Conservation (phyloP, 2,113 vertebrate species). For the Odobenus rosmarus region DNA sequence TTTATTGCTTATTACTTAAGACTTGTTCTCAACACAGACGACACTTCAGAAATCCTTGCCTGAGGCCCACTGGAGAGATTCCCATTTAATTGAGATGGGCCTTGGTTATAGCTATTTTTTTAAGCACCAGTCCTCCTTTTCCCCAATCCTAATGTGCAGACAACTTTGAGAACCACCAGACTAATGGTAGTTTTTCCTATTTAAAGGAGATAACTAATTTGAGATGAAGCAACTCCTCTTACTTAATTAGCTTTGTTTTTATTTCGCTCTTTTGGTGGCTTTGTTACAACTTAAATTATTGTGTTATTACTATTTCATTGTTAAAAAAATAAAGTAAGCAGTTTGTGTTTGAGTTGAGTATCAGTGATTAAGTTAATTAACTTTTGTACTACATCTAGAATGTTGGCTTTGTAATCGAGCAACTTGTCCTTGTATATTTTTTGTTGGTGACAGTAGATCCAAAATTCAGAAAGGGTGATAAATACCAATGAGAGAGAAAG, state of each 20-base stretch:
- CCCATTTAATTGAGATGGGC: not conserved
- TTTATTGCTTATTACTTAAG: constrained; percentile 39
- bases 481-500: not conserved
- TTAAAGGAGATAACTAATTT: constrained; percentile 58
- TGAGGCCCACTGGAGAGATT: not conserved
- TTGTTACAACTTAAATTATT: constrained; percentile 62
- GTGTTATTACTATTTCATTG: constrained; percentile 61
- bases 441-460: constrained; percentile 49
- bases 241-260: constrained; percentile 50
- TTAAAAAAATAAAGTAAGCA: constrained; percentile 79
- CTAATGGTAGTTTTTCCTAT: constrained; percentile 51
- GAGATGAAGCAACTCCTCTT: constrained; percentile 30
- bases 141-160: not conserved
- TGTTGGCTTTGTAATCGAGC: constrained; percentile 53
- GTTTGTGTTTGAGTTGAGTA: constrained; percentile 58
- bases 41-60: constrained; percentile 21
- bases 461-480: constrained; percentile 26
- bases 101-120: not conserved
- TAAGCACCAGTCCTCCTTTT: not conserved
- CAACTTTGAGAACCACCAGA: constrained; percentile 37
- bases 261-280: constrained; percentile 36
- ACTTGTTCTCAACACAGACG: constrained; percentile 37
- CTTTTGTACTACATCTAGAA: constrained; percentile 42
- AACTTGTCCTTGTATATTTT: not conserved
- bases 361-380: constrained; percentile 52